Evolutionary conservation across 2,888 invertebrate species (phyloP), one percentile per base, ranked within the genome.

Genomic region (Pollenia angustigena): DNA sequence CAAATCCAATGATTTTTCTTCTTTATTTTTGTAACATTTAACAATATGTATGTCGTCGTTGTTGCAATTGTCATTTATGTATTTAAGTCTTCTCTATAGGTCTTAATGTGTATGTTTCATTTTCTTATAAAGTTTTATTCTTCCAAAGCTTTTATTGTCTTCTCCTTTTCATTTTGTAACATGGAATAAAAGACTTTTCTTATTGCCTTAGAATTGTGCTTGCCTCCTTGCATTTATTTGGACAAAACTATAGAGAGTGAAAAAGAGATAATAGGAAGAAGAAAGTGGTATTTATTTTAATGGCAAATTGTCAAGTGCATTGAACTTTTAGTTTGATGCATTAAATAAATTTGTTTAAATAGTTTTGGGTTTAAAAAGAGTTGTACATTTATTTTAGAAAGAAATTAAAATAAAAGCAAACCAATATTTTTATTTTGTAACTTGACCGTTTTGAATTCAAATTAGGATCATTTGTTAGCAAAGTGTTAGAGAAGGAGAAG

Each of bases 51-150:
- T 86, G 80, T 86, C 85, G 75, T 82, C 69, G 58, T 79, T 79
- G 82, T 79, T 79, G 82, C 85, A 86, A 80, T 86, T 86, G 82
- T 80, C 83, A 86, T 80, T 83, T 71, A 23, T 80, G 75, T 71
- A 75, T 71, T 79, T 69, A 18, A 71, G 62, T 46, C 46, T n/a
- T 60, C 44, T 58, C 23, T 50, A 1, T 60, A 10, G 42, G 54
- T 62, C 1, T 62, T 60, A 32, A 50, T 76, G 52, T 68, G n/a
- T 58, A 18, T 50, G n/a, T 40, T 32, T 40, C 32, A 42, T 52
- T 66, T 68, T 48, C n/a, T 14, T 62, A 58, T 42, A 56, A 72
- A 58, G 52, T 52, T 32, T 71, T 81, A 23, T 81, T 69, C 14
- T 48, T 72, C 46, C 48, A 87, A 81, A 56, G 60, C 76, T 78